Conservation (phyloP, 2,113 vertebrate genomes). For the Oceanodroma tethys region DNA sequence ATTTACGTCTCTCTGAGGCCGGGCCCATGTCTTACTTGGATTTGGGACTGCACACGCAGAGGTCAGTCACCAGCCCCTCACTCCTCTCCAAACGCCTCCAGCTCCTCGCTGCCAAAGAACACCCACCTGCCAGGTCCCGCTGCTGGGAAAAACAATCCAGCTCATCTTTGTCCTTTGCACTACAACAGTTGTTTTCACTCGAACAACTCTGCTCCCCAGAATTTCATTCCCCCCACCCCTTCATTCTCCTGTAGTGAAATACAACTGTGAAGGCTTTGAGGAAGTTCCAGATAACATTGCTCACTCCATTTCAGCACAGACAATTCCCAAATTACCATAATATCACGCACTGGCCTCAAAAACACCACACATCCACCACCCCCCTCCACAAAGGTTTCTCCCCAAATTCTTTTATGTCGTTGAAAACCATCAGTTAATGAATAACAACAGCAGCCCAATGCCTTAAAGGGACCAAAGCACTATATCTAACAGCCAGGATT, state of each 20-base stretch:
- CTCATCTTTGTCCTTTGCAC: neutral
- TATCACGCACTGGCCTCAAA: constrained; percentile 11
- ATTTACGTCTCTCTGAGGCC: neutral
- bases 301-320: constrained; percentile 10
- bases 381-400: neutral
- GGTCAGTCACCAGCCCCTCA: neutral
- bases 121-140: neutral
- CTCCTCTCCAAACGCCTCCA: neutral
- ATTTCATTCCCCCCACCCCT: neutral
- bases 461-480: neutral
- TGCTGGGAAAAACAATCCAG: neutral
- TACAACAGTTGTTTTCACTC: neutral
- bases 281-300: constrained; percentile 43
- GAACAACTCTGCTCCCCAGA: neutral
- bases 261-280: constrained; percentile 12
- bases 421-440: constrained; percentile 41
- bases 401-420: constrained; percentile 30
- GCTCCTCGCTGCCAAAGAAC: neutral
- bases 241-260: constrained; percentile 16
- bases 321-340: constrained; percentile 46
- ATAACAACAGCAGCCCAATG: neutral
- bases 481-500: neutral
- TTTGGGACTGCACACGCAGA: neutral
- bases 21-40: neutral
- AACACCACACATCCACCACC: neutral